Evolutionary conservation across 1,140 invertebrate species (phyloP).

Genomic region (Rhysida immarginata): DNA sequence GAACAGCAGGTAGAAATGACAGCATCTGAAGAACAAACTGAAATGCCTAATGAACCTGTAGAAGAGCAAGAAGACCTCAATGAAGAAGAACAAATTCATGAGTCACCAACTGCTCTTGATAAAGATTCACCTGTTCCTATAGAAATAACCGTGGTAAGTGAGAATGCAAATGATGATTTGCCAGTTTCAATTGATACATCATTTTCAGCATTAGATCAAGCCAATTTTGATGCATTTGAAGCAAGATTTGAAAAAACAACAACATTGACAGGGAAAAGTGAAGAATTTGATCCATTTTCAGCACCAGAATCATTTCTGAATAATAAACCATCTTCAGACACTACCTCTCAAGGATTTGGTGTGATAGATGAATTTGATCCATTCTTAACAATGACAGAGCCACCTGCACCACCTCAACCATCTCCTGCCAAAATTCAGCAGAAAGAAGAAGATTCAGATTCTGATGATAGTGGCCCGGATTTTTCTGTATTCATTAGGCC

Average conservation of each 20-base stretch:
- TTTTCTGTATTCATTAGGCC: conserved; percentile 58
- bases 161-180: neutral
- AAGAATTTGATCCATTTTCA: conserved; percentile 26
- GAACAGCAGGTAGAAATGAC: neutral
- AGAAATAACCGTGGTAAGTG: neutral
- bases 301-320: conserved; percentile 13
- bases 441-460: conserved; percentile 52
- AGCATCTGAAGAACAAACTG: neutral
- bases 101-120: neutral
- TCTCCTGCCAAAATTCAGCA: conserved; percentile 31
- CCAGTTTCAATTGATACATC: neutral
- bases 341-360: conserved; percentile 22
- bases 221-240: conserved; percentile 26
- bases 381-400: conserved; percentile 62
- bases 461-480: conserved; percentile 49
- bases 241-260: conserved; percentile 57
- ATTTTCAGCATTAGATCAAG: conserved; percentile 13
- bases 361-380: conserved; percentile 59
- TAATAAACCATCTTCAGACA: too few species aligned
- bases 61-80: neutral
- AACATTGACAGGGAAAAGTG: conserved; percentile 21
- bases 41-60: neutral
- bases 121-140: neutral
- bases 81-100: neutral
- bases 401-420: conserved; percentile 41